phyloP scores from a whole-genome alignment of 2,888 invertebrate species.

The Unio delphinus region DNA sequence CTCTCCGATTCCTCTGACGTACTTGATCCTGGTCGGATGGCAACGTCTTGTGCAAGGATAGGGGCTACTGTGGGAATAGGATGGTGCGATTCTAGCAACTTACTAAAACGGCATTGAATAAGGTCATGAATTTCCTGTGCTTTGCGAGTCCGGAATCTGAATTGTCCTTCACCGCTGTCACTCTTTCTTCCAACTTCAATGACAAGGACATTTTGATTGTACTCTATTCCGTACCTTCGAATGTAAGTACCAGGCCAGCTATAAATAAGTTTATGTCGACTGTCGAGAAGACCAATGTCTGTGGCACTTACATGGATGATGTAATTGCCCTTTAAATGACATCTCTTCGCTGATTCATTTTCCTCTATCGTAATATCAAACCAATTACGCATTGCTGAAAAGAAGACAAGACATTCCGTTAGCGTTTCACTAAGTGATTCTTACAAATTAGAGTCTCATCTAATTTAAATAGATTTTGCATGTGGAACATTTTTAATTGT shows the following conservation, averaged over 20 bases:
- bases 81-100: no score
- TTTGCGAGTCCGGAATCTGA: conserved; percentile 30
- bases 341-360: conserved; percentile 13
- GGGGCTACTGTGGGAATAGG: no score
- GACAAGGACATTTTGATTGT: conserved; percentile 35
- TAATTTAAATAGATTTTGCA: no score
- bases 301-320: not conserved
- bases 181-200: conserved; percentile 67
- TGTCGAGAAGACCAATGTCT: not conserved
- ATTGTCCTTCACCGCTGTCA: conserved; percentile 53
- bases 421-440: no score
- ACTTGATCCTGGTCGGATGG: no score
- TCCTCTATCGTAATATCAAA: conserved; percentile 16
- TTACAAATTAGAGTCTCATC: no score
- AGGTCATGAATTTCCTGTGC: conserved; percentile 25
- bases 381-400: conserved; percentile 17
- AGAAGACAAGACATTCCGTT: not conserved
- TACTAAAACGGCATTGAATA: not conserved
- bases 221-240: conserved; percentile 55
- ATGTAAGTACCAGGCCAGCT: conserved; percentile 61
- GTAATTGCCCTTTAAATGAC: conserved; percentile 15
- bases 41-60: no score
- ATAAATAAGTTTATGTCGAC: conserved; percentile 31
- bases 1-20: no score
- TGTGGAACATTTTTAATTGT: no score